A percentile compares a stretch with the other conserved stretches of the same genome.
phyloP scores from a whole-genome alignment of 2,797 vertebrate genomes.

The Malacoraja senta region DNA sequence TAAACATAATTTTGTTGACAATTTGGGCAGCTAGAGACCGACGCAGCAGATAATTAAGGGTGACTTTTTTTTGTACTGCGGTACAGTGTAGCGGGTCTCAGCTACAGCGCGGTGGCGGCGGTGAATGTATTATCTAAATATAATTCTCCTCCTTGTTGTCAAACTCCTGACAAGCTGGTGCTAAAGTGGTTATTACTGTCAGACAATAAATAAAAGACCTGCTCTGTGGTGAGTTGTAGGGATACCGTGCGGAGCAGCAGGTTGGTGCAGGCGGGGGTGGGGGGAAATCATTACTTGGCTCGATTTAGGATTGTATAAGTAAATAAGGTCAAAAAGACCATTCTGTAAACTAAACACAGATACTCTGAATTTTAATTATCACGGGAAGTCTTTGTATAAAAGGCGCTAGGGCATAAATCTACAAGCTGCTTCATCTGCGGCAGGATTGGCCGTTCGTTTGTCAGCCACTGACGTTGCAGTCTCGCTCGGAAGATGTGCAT shows the following conservation, averaged over 20 bases:
- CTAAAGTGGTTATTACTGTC: slow-evolving; percentile 39
- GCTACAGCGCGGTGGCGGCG: background rate
- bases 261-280: background rate
- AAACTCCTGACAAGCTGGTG: slow-evolving; percentile 35
- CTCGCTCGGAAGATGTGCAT: too few species aligned
- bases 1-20: slow-evolving; percentile 37
- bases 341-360: background rate
- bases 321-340: slow-evolving; percentile 21
- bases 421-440: background rate
- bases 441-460: too few species aligned
- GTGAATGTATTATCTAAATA: slow-evolving; percentile 38
- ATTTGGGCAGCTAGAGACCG: slow-evolving; percentile 30
- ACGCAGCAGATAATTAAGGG: slow-evolving; percentile 33
- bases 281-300: background rate
- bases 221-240: slow-evolving; percentile 33
- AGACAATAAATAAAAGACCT: slow-evolving; percentile 37
- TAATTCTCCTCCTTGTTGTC: slow-evolving; percentile 37
- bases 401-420: background rate
- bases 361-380: slow-evolving; percentile 24
- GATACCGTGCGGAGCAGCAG: background rate
- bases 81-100: slow-evolving; percentile 3
- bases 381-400: background rate
- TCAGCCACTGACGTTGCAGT: too few species aligned
- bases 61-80: slow-evolving; percentile 33
- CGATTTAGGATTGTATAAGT: background rate